Evolutionary conservation across 2,888 invertebrate species (phyloP), one percentile per base, ranked within the genome.

Genomic region (Campoplex capitator): DNA sequence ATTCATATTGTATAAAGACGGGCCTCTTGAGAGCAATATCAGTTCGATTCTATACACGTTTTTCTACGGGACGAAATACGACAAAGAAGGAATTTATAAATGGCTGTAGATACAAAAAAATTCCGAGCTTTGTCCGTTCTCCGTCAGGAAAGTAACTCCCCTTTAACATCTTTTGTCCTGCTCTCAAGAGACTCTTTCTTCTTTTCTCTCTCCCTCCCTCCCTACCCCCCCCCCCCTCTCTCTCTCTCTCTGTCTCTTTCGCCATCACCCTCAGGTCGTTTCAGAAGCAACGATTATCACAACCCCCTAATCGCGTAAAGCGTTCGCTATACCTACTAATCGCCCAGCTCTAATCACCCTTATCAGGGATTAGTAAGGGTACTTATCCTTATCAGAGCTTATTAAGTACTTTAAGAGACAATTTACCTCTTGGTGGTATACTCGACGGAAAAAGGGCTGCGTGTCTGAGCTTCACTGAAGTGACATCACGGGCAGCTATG

Each of bases 331-430:
- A 77, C 77, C 76, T 71, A 62, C 62, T 73, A 80, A 80, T 80
- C 80, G 62, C 62, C 62, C 23, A 16, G 73, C 80, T 80, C 71
- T 80, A 73, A 80, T 80, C 80, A 38, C 62, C 80, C 80, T 80
- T 80, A 73, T 79, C 71, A 79, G 32, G 28, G 56, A 79, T 79
- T 71, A 79, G 56, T 48, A 45, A 45, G 58, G 70, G 70, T 32
- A 58, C 81, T 85, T 73, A 77, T 71, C 67, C 77, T 56, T 85
- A 81, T 85, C 85, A 68, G 68, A 71, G 71, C 56, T 51, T 74
- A 74, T 82, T 73, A 74, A 74, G 58, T 56, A 78, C 74, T 77
- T 62, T 73, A 68, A 82, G 73, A 78, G 77, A 82, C 82, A 85
- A 85, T 85, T 85, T 73, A 75, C 58, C 51, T 51, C 38, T 48